Percentiles rank a stretch among this genome's conserved stretches.
phyloP scores from a whole-genome alignment of 2,797 vertebrate genomes.

The Mormyrus hasselquistii region DNA sequence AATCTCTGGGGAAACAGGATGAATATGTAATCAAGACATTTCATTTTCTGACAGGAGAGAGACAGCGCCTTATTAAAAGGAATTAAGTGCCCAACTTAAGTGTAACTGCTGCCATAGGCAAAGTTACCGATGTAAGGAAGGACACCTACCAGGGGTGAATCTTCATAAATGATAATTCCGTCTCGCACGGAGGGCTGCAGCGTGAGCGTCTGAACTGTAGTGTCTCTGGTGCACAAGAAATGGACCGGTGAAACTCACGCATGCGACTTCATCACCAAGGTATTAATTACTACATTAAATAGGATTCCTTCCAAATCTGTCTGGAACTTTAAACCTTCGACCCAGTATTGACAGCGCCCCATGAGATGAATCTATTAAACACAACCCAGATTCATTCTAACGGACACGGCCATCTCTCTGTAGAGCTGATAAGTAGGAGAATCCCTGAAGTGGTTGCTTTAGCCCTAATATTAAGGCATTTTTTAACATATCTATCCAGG shows the following conservation, averaged over 20 bases:
- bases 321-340: neutral
- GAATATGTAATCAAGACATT: slow-evolving; percentile 4
- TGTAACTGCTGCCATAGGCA: neutral
- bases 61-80: neutral
- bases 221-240: slow-evolving; percentile 69
- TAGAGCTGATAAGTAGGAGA: slow-evolving; percentile 40
- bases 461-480: slow-evolving; percentile 55
- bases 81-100: neutral
- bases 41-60: neutral
- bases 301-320: neutral
- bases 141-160: slow-evolving; percentile 81
- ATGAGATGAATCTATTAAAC: slow-evolving; percentile 27
- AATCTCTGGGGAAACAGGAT: neutral
- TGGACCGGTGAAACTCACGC: neutral
- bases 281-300: neutral
- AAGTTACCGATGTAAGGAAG: neutral
- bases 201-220: slow-evolving; percentile 91
- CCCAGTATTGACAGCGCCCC: neutral
- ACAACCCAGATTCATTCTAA: slow-evolving; percentile 50
- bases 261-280: neutral
- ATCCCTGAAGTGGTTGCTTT: slow-evolving; percentile 38
- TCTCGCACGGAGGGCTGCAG: slow-evolving; percentile 90
- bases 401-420: slow-evolving; percentile 51
- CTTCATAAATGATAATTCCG: slow-evolving; percentile 87
- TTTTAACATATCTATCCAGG: slow-evolving; percentile 52